Conservation (phyloP, 2,797 vertebrate genomes). For the Hozukius guyotensis region DNA sequence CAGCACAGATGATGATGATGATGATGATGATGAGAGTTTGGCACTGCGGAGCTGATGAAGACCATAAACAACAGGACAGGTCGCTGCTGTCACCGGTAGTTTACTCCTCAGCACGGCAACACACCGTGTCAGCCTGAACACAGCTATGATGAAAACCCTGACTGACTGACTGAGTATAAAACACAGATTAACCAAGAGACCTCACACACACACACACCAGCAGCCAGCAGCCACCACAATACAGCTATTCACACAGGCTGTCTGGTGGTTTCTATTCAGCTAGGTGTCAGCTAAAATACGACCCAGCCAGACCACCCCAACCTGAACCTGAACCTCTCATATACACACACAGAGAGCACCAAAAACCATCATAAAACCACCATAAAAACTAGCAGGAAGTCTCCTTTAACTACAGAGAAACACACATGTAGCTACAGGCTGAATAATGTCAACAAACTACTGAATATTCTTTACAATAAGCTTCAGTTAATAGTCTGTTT, state of each 20-base stretch:
- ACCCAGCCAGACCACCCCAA: neutral
- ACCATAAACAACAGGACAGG: conserved; percentile 54
- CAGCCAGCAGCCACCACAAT: conserved; percentile 69
- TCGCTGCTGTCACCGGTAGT: conserved; percentile 47
- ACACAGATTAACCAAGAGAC: conserved; percentile 18
- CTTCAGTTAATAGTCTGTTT: neutral
- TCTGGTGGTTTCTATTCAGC: conserved; percentile 76
- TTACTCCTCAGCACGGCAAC: conserved; percentile 51
- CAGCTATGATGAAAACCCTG: conserved; percentile 62
- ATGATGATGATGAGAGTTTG: conserved; percentile 40
- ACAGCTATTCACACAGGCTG: conserved; percentile 69
- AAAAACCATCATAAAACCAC: neutral
- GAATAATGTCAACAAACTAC: neutral
- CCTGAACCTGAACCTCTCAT: conserved; percentile 16
- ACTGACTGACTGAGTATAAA: conserved; percentile 1
- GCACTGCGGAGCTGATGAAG: conserved; percentile 29
- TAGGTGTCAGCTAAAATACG: conserved; percentile 71
- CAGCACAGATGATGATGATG: conserved; percentile 22
- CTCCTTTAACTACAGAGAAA: neutral
- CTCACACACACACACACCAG: neutral
- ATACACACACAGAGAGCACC: neutral
- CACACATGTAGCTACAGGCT: neutral
- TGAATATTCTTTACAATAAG: neutral
- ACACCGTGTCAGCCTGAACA: conserved; percentile 68
- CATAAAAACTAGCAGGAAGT: neutral